Conservation (phyloP, 1,140 invertebrate species). For the Rhagoletis pomonella region DNA sequence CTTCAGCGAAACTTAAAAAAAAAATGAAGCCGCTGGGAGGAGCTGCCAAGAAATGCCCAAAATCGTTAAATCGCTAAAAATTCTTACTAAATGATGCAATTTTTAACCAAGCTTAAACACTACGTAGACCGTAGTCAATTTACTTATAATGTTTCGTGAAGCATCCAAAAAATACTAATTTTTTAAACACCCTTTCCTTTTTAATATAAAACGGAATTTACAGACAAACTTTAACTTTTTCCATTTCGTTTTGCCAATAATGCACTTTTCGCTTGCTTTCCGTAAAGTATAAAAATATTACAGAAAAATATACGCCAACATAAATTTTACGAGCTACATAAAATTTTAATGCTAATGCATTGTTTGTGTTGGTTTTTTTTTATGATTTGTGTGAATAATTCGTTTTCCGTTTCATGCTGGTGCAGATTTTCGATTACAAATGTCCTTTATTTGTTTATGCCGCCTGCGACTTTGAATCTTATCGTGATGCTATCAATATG, state of each 20-base stretch:
- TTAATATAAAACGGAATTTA: background rate
- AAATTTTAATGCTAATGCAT: constrained; percentile 37
- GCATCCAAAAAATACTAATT: too few relatives aligned
- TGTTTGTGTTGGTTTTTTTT: background rate
- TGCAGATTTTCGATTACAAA: too few relatives aligned
- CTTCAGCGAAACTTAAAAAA: too few relatives aligned
- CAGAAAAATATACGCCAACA: background rate
- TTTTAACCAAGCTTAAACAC: too few relatives aligned
- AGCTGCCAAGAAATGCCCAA: too few relatives aligned
- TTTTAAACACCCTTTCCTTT: background rate
- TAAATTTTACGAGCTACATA: constrained; percentile 7
- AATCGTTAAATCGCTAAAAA: too few relatives aligned
- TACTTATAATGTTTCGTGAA: too few relatives aligned
- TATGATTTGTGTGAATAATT: constrained; percentile 37
- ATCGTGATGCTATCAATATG: constrained; percentile 26
- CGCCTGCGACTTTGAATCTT: background rate
- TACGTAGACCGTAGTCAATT: too few relatives aligned
- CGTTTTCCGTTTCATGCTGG: background rate
- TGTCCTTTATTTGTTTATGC: constrained; percentile 25
- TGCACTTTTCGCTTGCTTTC: background rate
- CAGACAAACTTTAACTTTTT: background rate
- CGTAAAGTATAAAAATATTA: background rate
- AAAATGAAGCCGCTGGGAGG: too few relatives aligned
- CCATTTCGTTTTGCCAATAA: background rate
- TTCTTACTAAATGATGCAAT: too few relatives aligned